Evolutionary conservation across 2,888 invertebrate genomes (phyloP).

Genomic region (Pterostichus madidus): DNA sequence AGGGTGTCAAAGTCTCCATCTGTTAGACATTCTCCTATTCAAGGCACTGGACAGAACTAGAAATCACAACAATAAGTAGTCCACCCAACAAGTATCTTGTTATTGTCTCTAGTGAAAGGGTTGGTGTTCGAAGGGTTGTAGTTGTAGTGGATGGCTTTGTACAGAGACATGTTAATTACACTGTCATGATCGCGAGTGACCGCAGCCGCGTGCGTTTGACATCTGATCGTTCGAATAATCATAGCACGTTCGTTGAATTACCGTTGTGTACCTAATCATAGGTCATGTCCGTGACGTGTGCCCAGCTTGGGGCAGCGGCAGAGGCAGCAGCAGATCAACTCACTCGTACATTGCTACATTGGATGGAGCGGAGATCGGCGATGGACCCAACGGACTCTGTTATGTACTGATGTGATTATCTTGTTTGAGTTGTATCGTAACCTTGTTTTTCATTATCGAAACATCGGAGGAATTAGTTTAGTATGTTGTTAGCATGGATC

Average conservation of each 20-base stretch:
- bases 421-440: neutral
- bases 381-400: no score
- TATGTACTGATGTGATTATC: conserved; percentile 1
- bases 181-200: conserved; percentile 54
- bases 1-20: no score
- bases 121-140: neutral
- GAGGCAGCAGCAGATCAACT: neutral
- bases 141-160: conserved; percentile 1
- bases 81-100: neutral
- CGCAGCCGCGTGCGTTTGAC: conserved; percentile 62
- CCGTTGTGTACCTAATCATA: conserved; percentile 59
- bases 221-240: conserved; percentile 60
- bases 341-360: neutral
- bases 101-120: neutral
- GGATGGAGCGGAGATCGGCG: neutral
- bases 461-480: no score
- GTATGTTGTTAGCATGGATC: neutral
- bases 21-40: no score
- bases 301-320: conserved; percentile 3
- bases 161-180: conserved; percentile 56
- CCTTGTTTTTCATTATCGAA: no score
- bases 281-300: conserved; percentile 55
- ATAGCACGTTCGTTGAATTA: conserved; percentile 51
- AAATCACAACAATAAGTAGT: neutral
- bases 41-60: no score